Base-by-base conservation (phyloP, 2,888 invertebrate species). In the Drosophila mulleri region DNA sequence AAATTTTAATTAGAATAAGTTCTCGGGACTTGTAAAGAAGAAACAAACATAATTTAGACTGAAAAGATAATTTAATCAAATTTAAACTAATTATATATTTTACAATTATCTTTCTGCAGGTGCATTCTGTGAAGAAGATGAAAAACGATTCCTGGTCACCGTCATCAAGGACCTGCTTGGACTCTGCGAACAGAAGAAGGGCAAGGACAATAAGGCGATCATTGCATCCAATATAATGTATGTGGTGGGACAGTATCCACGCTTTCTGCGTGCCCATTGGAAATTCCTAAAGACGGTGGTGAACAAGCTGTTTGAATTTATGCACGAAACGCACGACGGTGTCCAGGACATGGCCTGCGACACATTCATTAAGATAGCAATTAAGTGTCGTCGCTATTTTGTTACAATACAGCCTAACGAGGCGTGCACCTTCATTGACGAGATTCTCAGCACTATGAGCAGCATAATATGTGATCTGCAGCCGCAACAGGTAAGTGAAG, bases 331-430 rank as follows among this genome's bases (percentile, higher is more conserved):
- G 63, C 99, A 99, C 92, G 99, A 99, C 93, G 99, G 99, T 89
- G 99, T 99, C 35, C 99, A 99, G 93, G 99, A 99, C 91, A 99
- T 99, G 99, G 99, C 99, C 71, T 99, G 99, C 94, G 99, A 99
- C 94, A 99, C 99, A 45, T 99, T 99, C 93, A 99, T 99, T 85
- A 99, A 99, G 94, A 99, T 99, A 91, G 98, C 99, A 37, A 95
- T 98, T 89, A 99, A 99, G 93, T 99, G 99, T 94, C 95, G 98
- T 76, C 95, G 99, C 86, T 99, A 99, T 94, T 99, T 99, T 94
- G 98, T 99, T 23, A 98, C 97, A 73, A 95, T 97, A 48, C 99
- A 99, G 94, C 96, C 97, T 75, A 99, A 99, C 47, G 99, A 99
- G 94, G 96, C 96, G 44, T 96, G 97, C 94, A 99, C 99, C 57